A percentile compares a stretch with the other conserved stretches of the same genome.
Evolutionary conservation across 2,113 vertebrate genomes (phyloP).

Genomic region (Pelvicachromis taeniatus): DNA sequence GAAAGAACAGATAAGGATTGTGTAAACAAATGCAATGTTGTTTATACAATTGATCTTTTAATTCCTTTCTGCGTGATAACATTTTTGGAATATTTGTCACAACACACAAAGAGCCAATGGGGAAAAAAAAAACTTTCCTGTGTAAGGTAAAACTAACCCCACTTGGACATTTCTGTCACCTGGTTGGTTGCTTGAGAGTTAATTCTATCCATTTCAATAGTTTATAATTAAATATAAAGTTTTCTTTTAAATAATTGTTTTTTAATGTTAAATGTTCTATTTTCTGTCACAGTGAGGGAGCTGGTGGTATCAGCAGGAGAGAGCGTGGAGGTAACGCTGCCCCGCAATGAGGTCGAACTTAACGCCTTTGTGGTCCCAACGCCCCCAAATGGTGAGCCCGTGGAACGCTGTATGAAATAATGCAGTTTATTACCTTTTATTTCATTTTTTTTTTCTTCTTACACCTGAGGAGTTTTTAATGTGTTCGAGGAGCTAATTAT

Average conservation of each 20-base stretch:
- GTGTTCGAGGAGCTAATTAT: not conserved
- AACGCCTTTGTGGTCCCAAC: constrained; percentile 87
- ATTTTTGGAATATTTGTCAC: not conserved
- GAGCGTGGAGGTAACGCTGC: constrained; percentile 89
- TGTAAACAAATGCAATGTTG: not conserved
- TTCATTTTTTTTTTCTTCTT: too few species aligned
- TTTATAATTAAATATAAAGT: not conserved
- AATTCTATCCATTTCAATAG: not conserved
- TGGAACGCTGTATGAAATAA: not conserved
- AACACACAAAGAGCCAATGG: not conserved
- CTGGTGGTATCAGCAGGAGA: constrained; percentile 93
- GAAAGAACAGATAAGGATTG: not conserved
- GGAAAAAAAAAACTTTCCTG: not conserved
- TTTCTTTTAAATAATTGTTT: accelerated
- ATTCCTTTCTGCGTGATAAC: not conserved
- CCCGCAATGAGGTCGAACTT: constrained; percentile 85
- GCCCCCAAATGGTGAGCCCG: constrained; percentile 75
- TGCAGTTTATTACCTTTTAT: not conserved
- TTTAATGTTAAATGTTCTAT: not conserved
- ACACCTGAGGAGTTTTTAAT: not conserved
- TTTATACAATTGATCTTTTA: not conserved
- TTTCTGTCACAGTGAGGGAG: constrained; percentile 69
- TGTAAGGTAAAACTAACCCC: not conserved
- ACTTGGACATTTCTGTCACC: not conserved
- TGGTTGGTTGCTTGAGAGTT: not conserved